Evolutionary conservation across 2,888 invertebrate genomes (phyloP).

Genomic region (Diloba caeruleocephala): DNA sequence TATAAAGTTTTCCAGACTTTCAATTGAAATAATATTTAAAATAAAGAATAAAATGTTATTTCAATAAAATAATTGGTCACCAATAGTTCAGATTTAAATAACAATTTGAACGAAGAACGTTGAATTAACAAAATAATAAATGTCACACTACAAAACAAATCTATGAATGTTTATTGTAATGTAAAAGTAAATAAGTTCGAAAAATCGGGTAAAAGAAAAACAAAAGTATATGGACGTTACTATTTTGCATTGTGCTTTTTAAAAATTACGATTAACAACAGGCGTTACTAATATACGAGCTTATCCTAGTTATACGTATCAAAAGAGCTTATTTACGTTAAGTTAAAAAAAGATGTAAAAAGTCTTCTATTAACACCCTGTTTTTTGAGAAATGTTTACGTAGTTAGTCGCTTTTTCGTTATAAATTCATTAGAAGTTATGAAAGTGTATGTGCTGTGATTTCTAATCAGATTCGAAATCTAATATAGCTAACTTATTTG

Average conservation of each 20-base stretch:
- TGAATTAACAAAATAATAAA: constrained; percentile 22
- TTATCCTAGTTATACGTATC: constrained; percentile 33
- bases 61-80: constrained; percentile 8
- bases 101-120: constrained; percentile 3
- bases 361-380: constrained; percentile 58
- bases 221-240: constrained; percentile 29
- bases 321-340: constrained; percentile 31
- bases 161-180: too few species aligned
- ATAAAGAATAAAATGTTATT: too few species aligned
- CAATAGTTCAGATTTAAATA: too few species aligned
- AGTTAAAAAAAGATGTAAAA: constrained; percentile 46
- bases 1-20: too few species aligned
- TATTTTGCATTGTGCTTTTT: constrained; percentile 21
- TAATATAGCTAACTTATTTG: too few species aligned
- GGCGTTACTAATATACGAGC: constrained; percentile 31
- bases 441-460: too few species aligned
- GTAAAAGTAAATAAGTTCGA: not conserved
- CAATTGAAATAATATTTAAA: too few species aligned
- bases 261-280: constrained; percentile 35
- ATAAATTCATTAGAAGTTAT: not conserved
- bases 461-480: too few species aligned
- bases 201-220: not conserved
- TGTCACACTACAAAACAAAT: too few species aligned
- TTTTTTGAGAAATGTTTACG: constrained; percentile 30
- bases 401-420: constrained; percentile 36